Evolutionary conservation across 2,113 vertebrate species (phyloP).

Genomic region (Lagenorhynchus albirostris): DNA sequence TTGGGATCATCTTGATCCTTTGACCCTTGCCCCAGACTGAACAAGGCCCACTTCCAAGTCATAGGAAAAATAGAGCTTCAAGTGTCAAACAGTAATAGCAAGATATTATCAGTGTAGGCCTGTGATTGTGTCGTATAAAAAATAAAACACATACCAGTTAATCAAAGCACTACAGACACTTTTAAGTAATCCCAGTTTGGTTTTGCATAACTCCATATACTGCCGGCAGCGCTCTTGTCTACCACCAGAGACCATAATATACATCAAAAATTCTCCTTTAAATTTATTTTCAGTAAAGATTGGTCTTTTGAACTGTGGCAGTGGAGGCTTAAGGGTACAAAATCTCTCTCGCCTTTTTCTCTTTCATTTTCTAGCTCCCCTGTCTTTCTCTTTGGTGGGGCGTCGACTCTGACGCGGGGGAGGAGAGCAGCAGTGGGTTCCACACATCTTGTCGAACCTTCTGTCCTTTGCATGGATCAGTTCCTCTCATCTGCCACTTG

Average conservation of each 20-base stretch:
- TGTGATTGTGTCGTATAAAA: constrained; percentile 84
- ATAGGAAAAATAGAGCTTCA: constrained; percentile 60
- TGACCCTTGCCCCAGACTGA: constrained; percentile 27
- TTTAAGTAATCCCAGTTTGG: constrained; percentile 84
- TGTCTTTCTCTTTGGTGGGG: constrained; percentile 59
- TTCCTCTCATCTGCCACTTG: constrained; percentile 83
- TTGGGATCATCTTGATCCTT: constrained; percentile 34
- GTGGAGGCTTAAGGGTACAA: constrained; percentile 86
- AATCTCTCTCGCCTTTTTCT: constrained; percentile 75
- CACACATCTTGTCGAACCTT: constrained; percentile 72
- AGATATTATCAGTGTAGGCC: constrained; percentile 80
- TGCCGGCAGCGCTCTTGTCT: constrained; percentile 80
- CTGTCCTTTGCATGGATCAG: constrained; percentile 81
- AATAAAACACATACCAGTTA: constrained; percentile 86
- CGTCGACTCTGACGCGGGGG: constrained; percentile 17
- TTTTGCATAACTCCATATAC: constrained; percentile 83
- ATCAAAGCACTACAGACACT: constrained; percentile 86
- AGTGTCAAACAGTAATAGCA: constrained; percentile 77
- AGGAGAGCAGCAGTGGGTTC: constrained; percentile 61
- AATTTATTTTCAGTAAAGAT: constrained; percentile 90
- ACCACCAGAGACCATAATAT: constrained; percentile 85
- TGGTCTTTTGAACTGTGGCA: constrained; percentile 86
- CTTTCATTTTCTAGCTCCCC: constrained; percentile 74
- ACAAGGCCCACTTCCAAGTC: constrained; percentile 54
- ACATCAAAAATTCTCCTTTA: constrained; percentile 90